Evolutionary conservation across 2,113 vertebrate genomes (phyloP).

Genomic region (Dromaius novaehollandiae): DNA sequence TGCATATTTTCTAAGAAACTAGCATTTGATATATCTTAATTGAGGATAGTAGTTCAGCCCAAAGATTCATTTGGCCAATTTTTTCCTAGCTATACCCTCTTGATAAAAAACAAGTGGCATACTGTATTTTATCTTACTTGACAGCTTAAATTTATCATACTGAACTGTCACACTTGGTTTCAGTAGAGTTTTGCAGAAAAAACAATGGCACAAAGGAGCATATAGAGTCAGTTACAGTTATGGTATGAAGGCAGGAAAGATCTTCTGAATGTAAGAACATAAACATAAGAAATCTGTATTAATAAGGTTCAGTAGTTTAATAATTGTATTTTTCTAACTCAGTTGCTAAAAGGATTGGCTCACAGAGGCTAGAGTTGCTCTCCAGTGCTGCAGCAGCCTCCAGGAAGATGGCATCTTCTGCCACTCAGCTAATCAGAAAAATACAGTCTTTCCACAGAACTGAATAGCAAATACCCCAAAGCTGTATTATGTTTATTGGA

Average conservation of each 20-base stretch:
- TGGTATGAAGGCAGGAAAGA: neutral
- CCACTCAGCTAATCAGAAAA: conserved; percentile 40
- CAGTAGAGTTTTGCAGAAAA: neutral
- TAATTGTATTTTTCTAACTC: conserved; percentile 1
- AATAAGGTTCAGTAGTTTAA: conserved; percentile 22
- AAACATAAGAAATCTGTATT: neutral
- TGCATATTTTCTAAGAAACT: neutral
- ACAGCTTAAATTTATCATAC: neutral
- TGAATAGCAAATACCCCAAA: conserved; percentile 27
- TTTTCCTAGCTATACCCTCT: neutral
- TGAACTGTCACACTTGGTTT: neutral
- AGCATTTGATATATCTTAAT: neutral
- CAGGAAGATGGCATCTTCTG: neutral
- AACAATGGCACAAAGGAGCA: neutral
- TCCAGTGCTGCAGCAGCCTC: conserved; percentile 46
- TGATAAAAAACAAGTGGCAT: neutral
- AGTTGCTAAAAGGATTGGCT: conserved; percentile 14
- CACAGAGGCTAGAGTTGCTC: neutral
- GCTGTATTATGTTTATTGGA: conserved; percentile 42
- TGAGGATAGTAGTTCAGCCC: neutral
- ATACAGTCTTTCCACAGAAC: conserved; percentile 33
- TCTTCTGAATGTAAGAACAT: neutral
- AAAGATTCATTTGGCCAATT: neutral
- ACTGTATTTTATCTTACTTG: neutral
- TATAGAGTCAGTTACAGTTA: neutral